Evolutionary conservation across 2,888 invertebrate genomes (phyloP).

Genomic region (Hirtodrosophila alboralis): DNA sequence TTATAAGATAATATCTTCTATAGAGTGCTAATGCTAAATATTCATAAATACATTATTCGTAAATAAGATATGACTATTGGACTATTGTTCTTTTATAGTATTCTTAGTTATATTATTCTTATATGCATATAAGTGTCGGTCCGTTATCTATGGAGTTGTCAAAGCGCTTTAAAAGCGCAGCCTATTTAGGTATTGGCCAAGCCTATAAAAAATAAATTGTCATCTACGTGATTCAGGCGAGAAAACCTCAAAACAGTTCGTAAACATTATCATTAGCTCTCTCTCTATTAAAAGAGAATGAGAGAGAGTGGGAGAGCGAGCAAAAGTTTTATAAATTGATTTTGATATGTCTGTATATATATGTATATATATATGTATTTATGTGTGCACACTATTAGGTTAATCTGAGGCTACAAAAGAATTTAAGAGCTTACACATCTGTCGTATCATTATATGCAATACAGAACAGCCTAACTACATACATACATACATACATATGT

Average conservation of each 20-base stretch:
- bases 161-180: conserved; percentile 18
- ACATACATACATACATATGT: conserved; percentile 3
- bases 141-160: conserved; percentile 36
- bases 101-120: not conserved
- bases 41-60: too few relatives aligned
- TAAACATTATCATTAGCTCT: conserved; percentile 19
- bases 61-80: too few relatives aligned
- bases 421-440: conserved; percentile 25
- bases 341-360: conserved; percentile 27
- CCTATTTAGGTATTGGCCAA: conserved; percentile 37
- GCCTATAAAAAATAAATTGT: conserved; percentile 27
- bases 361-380: too few relatives aligned
- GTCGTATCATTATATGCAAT: conserved; percentile 13
- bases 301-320: not conserved
- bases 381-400: conserved; percentile 34
- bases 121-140: conserved; percentile 16
- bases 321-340: conserved; percentile 25
- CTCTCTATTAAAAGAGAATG: too few relatives aligned
- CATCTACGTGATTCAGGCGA: conserved; percentile 32
- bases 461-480: not conserved
- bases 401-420: conserved; percentile 42
- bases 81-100: too few relatives aligned
- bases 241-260: conserved; percentile 18
- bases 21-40: too few relatives aligned
- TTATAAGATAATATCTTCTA: too few relatives aligned